Evolutionary conservation across 2,888 invertebrate genomes (phyloP).

Genomic region (Eumacrocentrus americanus): DNA sequence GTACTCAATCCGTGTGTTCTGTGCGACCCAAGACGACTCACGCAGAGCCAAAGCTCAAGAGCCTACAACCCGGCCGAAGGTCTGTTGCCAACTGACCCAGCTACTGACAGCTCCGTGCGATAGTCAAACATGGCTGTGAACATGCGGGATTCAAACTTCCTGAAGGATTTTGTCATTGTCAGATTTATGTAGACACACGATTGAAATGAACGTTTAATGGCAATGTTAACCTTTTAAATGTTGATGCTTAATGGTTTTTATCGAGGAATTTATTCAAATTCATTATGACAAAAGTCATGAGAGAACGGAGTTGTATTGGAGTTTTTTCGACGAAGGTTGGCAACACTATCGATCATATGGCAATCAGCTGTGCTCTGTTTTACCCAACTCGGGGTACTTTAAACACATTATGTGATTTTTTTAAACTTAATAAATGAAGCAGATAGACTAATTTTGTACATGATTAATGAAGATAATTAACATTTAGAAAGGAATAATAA

Average conservation of each 20-base stretch:
- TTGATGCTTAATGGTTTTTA: neutral
- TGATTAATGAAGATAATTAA: no score
- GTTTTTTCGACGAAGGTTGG: constrained; percentile 38
- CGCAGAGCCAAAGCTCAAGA: constrained; percentile 3
- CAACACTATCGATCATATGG: constrained; percentile 51
- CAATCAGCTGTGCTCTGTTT: constrained; percentile 49
- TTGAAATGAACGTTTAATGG: no score
- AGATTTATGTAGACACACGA: no score
- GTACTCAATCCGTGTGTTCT: no score
- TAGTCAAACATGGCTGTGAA: constrained; percentile 30
- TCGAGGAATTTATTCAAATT: neutral
- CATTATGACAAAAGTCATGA: no score
- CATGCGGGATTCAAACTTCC: constrained; percentile 18
- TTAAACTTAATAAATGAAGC: no score
- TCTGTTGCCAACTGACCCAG: constrained; percentile 61
- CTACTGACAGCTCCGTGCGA: constrained; percentile 46
- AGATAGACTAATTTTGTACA: no score
- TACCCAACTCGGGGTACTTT: constrained; percentile 5
- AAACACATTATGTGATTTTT: no score
- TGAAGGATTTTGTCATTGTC: neutral
- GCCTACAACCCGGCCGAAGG: constrained; percentile 42
- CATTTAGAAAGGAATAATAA: no score
- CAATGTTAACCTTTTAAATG: no score
- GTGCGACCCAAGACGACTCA: neutral
- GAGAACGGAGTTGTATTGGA: neutral